Evolutionary conservation across 2,888 invertebrate species (phyloP), one percentile per base, ranked within the genome.

Genomic region (Esperia sulphurella): DNA sequence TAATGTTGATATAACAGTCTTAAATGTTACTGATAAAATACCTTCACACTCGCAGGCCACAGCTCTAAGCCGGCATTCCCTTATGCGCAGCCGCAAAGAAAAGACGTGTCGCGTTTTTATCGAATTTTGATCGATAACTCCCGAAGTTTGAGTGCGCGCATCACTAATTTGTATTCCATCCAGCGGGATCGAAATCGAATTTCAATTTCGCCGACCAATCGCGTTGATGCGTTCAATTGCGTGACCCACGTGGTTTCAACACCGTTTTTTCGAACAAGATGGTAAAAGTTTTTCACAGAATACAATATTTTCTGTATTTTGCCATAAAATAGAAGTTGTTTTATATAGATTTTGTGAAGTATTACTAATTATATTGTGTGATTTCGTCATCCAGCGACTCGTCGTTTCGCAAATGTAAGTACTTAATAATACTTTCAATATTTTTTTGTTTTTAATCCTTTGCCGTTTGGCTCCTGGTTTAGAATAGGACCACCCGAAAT

Each of bases 251-350:
- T 59, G 55, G 61, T 58, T 50, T 1, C 42, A 52, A 51, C 53
- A 56, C n/a, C 58, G 43, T 45, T 14, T 46, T 31, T 46, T 53
- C 61, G 49, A 55, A 63, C 65, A 77, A 74, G 63, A 81, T 82
- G 81, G 54, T 75, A 65, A 61, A 70, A 63, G 66, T 63, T 57
- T 59, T 53, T 48, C 61, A 50, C 52, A 61, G 65, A 52, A 71
- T 69, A 72, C 75, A 78, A 54, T 58, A 79, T 73, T 77, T 72
- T 55, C 54, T 78, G 65, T 75, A 82, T 68, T 82, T 80, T 42
- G 59, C 81, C 48, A 82, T 82, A 66, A 80, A 82, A 65, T 80
- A 81, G 71, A 43, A 39, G 37, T 14, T 44, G 21, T 39, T 2
- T 10, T 10, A 6, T 9, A 31, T 29, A 21, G 29, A 9, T 14